Evolutionary conservation across 2,113 vertebrate genomes (phyloP).

Genomic region (Pseudonaja textilis): DNA sequence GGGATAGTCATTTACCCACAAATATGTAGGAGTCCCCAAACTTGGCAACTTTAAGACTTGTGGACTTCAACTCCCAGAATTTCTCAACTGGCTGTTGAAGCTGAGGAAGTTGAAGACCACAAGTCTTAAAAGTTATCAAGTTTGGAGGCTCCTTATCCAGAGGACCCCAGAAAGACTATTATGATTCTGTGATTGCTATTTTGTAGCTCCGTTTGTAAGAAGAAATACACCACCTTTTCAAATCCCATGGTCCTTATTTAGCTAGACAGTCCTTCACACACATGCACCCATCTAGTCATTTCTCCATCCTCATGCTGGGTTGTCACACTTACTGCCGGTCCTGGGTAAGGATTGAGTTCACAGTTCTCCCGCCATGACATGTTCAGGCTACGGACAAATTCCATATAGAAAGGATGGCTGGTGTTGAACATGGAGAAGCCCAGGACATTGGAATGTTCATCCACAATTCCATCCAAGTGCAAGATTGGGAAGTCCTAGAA

Average conservation of each 20-base stretch:
- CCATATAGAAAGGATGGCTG: conserved; percentile 88
- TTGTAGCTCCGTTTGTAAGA: not conserved
- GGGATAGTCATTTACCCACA: too few species aligned
- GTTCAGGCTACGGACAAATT: conserved; percentile 91
- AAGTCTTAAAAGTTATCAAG: not conserved
- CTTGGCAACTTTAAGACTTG: too few species aligned
- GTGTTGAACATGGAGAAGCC: conserved; percentile 95
- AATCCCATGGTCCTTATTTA: not conserved
- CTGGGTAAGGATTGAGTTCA: conserved; percentile 81
- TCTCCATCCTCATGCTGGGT: not conserved
- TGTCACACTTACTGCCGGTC: conserved; percentile 78
- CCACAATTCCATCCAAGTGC: conserved; percentile 84
- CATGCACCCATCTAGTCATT: too few species aligned
- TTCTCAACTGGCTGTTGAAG: not conserved
- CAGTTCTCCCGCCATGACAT: conserved; percentile 93
- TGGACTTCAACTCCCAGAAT: not conserved
- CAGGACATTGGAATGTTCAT: conserved; percentile 87
- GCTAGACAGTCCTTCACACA: not conserved
- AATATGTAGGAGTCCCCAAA: too few species aligned
- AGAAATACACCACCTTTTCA: not conserved
- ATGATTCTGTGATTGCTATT: too few species aligned
- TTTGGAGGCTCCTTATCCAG: not conserved
- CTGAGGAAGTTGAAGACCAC: not conserved
- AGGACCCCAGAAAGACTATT: too few species aligned
- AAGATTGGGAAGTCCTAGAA: conserved; percentile 87